phyloP scores from a whole-genome alignment of 53 echinoderm and acorn worm genomes.

The Mesocentrotus franciscanus region DNA sequence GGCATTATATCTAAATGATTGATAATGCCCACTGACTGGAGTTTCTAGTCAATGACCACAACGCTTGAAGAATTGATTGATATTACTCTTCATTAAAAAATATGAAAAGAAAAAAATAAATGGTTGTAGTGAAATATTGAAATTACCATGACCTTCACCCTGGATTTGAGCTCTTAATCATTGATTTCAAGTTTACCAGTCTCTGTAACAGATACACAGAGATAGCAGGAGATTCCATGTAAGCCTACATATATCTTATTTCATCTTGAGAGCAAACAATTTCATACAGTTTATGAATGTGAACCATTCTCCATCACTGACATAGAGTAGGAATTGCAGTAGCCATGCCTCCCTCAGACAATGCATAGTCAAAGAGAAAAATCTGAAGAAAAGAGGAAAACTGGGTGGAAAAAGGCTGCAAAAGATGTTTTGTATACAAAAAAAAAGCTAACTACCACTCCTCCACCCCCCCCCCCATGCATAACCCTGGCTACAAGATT shows the following conservation, averaged over 20 bases:
- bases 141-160: background rate
- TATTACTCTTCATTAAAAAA: background rate
- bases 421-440: too few relatives aligned
- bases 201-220: background rate
- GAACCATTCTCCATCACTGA: too few relatives aligned
- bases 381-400: background rate
- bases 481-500: too few relatives aligned
- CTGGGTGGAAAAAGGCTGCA: too few relatives aligned
- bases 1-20: background rate
- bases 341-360: too few relatives aligned
- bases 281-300: too few relatives aligned
- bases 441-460: too few relatives aligned
- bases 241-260: background rate
- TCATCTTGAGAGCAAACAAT: background rate
- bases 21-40: background rate
- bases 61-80: background rate
- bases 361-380: background rate
- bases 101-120: background rate
- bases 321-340: too few relatives aligned
- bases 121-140: background rate
- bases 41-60: background rate
- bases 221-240: background rate
- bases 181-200: background rate
- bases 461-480: too few relatives aligned
- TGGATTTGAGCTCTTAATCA: background rate